These are phyloP conservation scores for Leuciscus waleckii DNA, from an alignment of 2,797 vertebrate species.

Conservation along the genomic window DNA sequence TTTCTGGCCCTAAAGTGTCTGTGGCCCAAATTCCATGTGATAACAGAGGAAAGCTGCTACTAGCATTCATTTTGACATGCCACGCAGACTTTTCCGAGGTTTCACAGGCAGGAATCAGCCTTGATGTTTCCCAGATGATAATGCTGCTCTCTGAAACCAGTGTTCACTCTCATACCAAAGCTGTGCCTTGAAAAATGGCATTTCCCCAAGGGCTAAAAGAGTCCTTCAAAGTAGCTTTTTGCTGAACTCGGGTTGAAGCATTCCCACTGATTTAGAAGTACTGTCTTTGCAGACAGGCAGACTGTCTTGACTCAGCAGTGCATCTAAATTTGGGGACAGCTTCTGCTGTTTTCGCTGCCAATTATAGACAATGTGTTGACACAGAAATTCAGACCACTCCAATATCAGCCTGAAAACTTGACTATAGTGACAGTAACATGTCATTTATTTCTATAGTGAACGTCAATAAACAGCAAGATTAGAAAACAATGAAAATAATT, in stretches of 20 bases:
- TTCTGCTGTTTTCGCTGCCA: slow-evolving; percentile 28
- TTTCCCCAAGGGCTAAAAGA: background rate
- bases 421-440: background rate
- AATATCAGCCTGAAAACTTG: background rate
- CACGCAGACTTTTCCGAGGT: slow-evolving; percentile 5
- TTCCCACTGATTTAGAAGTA: slow-evolving; percentile 2
- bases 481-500: background rate
- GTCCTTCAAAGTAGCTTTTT: slow-evolving; percentile 9
- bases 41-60: slow-evolving; percentile 31
- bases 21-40: background rate
- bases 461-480: too few species aligned
- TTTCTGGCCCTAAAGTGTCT: background rate
- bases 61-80: slow-evolving; percentile 26
- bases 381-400: slow-evolving; percentile 39
- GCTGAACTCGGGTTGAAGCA: background rate
- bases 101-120: slow-evolving; percentile 35
- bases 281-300: slow-evolving; percentile 23
- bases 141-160: slow-evolving; percentile 32
- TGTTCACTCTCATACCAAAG: slow-evolving; percentile 8
- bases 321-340: slow-evolving; percentile 28
- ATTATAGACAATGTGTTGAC: slow-evolving; percentile 40
- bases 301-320: slow-evolving; percentile 47
- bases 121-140: slow-evolving; percentile 44
- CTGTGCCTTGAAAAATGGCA: slow-evolving; percentile 17
- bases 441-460: background rate